Evolutionary conservation across 1,140 invertebrate species (phyloP), one percentile per base, ranked within the genome.

Genomic region (Hypsibius dujardini): DNA sequence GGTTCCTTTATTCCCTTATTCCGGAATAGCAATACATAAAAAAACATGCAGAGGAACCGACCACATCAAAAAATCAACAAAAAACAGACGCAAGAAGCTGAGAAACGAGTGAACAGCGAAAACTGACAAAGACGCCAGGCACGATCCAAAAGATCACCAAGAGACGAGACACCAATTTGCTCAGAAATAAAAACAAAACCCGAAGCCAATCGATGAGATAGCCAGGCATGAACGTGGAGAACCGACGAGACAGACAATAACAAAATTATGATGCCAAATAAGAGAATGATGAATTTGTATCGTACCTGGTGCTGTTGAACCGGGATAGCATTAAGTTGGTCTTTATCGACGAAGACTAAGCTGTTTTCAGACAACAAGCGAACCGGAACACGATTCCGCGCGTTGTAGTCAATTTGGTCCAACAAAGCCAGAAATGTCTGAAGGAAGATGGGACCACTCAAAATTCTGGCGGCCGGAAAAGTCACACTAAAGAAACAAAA

Each of bases 301-400:
- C 28, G 12, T 67, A 67, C 62, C 62, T 67, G 62, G 12, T 42
- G 12, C 12, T 67, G 12, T 42, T 67, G 62, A 3, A 67, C 62
- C 3, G 62, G 62, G 45, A 67, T 15, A 3, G 45, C 62, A 42
- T 45, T 7, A 12, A 15, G 12, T 67, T 67, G 62, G 42, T 67
- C 62, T 42, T 67, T 67, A 45, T 45, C 62, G 45, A 67, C 62
- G 62, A 67, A 67, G 42, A 7, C 62, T 15, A 67, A 42, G 42
- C 12, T 15, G 62, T 42, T 12, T 7, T 45, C 62, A 12, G 42
- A 12, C 3, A 67, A 42, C 42, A 67, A 45, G 3, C 45, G 12
- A 7, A 67, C 62, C 12, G 62, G 42, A 7, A 67, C 42, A 45
- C 62, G 62, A 7, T 45, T 45, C 3, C 62, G 12, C 12, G 12